Conservation (phyloP, 2,113 vertebrate genomes). For the Myiagra hebetior region DNA sequence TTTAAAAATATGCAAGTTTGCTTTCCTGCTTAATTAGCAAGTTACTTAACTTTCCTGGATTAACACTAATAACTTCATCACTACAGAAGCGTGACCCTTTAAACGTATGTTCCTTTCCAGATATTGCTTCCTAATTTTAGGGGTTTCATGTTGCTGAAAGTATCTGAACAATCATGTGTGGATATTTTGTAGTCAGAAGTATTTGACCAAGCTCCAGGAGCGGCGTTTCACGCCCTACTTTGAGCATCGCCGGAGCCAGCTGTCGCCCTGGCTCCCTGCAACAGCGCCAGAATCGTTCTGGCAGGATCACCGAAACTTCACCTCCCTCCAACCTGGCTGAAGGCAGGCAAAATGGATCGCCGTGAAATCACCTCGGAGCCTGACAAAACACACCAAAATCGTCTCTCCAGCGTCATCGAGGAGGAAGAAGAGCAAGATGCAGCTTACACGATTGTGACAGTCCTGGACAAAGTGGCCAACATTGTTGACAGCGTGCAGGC, state of each 20-base stretch:
- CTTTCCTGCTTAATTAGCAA: constrained; percentile 59
- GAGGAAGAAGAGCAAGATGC: constrained; percentile 88
- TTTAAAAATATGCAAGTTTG: constrained; percentile 44
- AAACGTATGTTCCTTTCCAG: constrained; percentile 62
- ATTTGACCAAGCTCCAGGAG: constrained; percentile 74
- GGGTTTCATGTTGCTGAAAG: constrained; percentile 86
- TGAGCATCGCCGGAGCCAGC: constrained; percentile 69
- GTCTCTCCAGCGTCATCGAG: constrained; percentile 76
- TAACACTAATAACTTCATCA: constrained; percentile 59
- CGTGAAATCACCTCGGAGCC: constrained; percentile 64
- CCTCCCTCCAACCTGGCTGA: not conserved
- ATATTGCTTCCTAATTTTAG: constrained; percentile 77
- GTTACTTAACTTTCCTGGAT: constrained; percentile 59
- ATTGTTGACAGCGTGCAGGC: constrained; percentile 92
- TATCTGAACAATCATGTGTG: constrained; percentile 76
- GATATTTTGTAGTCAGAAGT: constrained; percentile 77
- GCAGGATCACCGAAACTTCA: constrained; percentile 21
- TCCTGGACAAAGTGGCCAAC: constrained; percentile 92
- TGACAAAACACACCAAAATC: constrained; percentile 79
- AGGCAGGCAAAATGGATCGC: constrained; percentile 78
- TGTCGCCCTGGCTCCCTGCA: constrained; percentile 56
- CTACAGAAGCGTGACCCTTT: constrained; percentile 58
- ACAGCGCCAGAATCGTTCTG: constrained; percentile 15
- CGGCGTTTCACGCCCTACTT: constrained; percentile 68
- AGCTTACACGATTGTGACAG: constrained; percentile 88